A percentile compares a stretch with the other conserved stretches of the same genome.
phyloP scores from a whole-genome alignment of 2,888 invertebrate species.

The Hofmannophila pseudospretella region DNA sequence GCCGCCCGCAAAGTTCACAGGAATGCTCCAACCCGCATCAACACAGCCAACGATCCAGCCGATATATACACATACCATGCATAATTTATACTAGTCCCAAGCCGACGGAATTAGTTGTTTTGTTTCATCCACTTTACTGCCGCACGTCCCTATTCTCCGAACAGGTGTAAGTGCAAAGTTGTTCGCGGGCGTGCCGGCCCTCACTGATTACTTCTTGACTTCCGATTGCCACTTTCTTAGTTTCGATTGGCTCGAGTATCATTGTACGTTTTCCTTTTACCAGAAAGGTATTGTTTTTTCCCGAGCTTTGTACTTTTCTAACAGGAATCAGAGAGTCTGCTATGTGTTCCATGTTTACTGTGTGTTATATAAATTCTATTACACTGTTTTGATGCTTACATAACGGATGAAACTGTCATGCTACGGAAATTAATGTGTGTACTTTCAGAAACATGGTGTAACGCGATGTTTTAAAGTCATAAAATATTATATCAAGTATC shows the following conservation, averaged over 20 bases:
- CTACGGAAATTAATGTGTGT: background rate
- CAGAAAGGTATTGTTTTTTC: conserved; percentile 11
- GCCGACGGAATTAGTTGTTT: conserved; percentile 28
- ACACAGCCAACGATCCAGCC: conserved; percentile 33
- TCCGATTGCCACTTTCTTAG: conserved; percentile 43
- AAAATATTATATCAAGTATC: conserved; percentile 20
- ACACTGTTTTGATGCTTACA: background rate
- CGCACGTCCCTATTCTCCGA: conserved; percentile 19
- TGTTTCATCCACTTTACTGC: conserved; percentile 22
- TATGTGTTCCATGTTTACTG: background rate
- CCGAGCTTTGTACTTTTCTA: conserved; percentile 4
- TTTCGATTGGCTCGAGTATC: conserved; percentile 32
- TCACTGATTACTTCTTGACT: conserved; percentile 42
- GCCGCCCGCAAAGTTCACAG: conserved; percentile 57
- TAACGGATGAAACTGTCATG: background rate
- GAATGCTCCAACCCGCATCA: conserved; percentile 37
- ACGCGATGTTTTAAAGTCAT: conserved; percentile 15
- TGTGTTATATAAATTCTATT: background rate
- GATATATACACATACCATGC: conserved; percentile 29
- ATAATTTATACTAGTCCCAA: conserved; percentile 34
- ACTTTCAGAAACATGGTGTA: conserved; percentile 6
- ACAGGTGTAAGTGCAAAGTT: conserved; percentile 46
- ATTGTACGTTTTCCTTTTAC: conserved; percentile 26
- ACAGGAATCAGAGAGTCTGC: conserved; percentile 1
- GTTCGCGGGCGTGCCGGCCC: conserved; percentile 31